Evolutionary conservation across 2,113 vertebrate genomes (phyloP), one percentile per base, ranked within the genome.

Genomic region (Platysteira castanea): DNA sequence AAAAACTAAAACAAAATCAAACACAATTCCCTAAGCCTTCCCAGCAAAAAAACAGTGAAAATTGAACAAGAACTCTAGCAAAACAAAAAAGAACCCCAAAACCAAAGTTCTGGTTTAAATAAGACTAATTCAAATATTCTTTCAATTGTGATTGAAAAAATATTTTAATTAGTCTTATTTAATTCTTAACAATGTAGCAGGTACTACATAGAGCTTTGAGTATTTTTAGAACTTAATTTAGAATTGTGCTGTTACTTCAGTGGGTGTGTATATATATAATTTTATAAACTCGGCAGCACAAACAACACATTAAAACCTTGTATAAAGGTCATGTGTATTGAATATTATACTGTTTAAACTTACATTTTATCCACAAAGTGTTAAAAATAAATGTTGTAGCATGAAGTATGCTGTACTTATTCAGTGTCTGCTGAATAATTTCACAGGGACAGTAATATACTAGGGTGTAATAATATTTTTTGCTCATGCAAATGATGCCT

Each of bases 181-280:
- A 50, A 49, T 57, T 81, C 20, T 80, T 13, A 65, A 92, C 65
- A 56, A 64, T 67, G 49, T 78, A 87, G 15, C 24, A 89, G 63
- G 27, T 91, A 67, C 67, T 79, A 42, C 63, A 74, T 73, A 65
- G 42, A 87, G 21, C 15, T 84, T 61, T 44, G 3, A 41, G 39
- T 89, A 67, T 69, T 94, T 89, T 93, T 94, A 88, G 60, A 82
- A 81, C n/a, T 83, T 90, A 90, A 81, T 94, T 91, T 90, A 79
- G 64, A 60, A 76, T 89, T 93, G 15, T 93, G 27, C 60, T 89
- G 67, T 83, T 52, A 84, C 37, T 74, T 90, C 53, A 10, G 15
- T 31, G 10, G n/a, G 24, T 5, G 9, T n/a, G 2, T 70, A 16
- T 42, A n/a, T 56, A 42, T 82, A 28, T 56, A 6, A 30, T 42